Percentiles rank a stretch among this genome's conserved stretches.
Conservation (phyloP, 2,797 vertebrate species). For the Petrocephalus schoutedeni region DNA sequence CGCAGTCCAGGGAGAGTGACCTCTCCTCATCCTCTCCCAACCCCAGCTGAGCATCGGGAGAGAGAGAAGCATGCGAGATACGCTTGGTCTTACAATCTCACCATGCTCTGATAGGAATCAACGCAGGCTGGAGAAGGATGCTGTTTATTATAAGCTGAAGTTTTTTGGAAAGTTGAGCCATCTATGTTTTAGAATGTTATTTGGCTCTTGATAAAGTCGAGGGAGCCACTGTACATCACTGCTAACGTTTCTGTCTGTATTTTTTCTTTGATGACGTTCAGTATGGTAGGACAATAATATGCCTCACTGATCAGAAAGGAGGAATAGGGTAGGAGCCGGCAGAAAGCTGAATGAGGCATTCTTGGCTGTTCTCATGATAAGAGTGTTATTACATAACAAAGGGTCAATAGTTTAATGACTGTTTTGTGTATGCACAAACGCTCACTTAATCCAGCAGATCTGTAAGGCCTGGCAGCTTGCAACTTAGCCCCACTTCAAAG, state of each 20-base stretch:
- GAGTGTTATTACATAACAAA: neutral
- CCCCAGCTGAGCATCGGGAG: neutral
- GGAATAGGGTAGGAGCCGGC: neutral
- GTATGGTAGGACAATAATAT: constrained; percentile 22
- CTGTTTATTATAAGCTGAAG: constrained; percentile 16
- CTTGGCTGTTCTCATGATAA: neutral
- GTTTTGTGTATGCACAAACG: neutral
- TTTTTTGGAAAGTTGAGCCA: constrained; percentile 30
- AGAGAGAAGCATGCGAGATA: neutral
- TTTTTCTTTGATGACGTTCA: constrained; percentile 25
- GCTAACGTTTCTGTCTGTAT: constrained; percentile 26
- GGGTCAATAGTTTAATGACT: constrained; percentile 21
- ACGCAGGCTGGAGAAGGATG: constrained; percentile 31
- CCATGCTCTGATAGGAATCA: constrained; percentile 29
- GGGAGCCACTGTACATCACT: constrained; percentile 13
- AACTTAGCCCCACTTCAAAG: constrained; percentile 18
- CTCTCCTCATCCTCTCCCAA: neutral
- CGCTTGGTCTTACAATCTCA: constrained; percentile 17
- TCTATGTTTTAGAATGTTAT: neutral
- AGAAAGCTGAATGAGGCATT: neutral
- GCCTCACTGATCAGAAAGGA: neutral
- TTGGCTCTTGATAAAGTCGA: constrained; percentile 21
- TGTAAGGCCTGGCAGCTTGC: neutral
- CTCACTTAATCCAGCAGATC: neutral
- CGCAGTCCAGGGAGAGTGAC: neutral